A percentile compares a stretch with the other conserved stretches of the same genome.
Evolutionary conservation across 2,797 vertebrate genomes (phyloP).

Genomic region (Echeneis naucrates): DNA sequence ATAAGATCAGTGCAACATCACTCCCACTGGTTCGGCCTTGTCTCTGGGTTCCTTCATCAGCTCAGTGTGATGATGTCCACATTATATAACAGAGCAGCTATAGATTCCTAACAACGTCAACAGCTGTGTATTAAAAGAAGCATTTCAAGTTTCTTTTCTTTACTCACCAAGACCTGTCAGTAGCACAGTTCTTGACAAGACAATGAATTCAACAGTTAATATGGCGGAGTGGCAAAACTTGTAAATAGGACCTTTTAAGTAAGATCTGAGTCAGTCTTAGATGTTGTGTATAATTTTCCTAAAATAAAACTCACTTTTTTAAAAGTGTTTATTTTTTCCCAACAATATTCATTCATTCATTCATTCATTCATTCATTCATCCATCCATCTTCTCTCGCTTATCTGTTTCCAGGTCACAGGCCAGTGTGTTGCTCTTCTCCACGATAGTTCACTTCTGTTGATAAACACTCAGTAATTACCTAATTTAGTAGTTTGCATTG

Average conservation of each 20-base stretch:
- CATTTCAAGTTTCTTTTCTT: no score
- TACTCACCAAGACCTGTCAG: no score
- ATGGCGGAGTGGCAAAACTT: no score
- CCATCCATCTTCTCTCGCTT: no score
- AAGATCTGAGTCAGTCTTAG: background rate
- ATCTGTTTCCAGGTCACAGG: no score
- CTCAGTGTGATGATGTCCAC: background rate
- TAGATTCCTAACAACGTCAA: no score
- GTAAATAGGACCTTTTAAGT: background rate
- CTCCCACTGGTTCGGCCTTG: conserved; percentile 9
- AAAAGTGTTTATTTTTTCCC: background rate
- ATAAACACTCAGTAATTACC: background rate
- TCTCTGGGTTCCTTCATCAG: background rate
- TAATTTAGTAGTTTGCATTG: background rate
- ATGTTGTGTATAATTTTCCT: background rate
- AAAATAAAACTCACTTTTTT: background rate
- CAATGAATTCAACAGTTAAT: no score
- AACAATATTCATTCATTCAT: no score
- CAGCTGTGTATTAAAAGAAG: no score
- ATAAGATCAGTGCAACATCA: conserved; percentile 24
- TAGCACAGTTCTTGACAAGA: no score
- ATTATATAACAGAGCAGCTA: conserved; percentile 6
- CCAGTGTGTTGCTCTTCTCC: no score
- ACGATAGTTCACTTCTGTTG: background rate
- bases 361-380: no score